Evolutionary conservation across 1,140 invertebrate species (phyloP), one percentile per base, ranked within the genome.

Genomic region (Zaprionus camerounensis): DNA sequence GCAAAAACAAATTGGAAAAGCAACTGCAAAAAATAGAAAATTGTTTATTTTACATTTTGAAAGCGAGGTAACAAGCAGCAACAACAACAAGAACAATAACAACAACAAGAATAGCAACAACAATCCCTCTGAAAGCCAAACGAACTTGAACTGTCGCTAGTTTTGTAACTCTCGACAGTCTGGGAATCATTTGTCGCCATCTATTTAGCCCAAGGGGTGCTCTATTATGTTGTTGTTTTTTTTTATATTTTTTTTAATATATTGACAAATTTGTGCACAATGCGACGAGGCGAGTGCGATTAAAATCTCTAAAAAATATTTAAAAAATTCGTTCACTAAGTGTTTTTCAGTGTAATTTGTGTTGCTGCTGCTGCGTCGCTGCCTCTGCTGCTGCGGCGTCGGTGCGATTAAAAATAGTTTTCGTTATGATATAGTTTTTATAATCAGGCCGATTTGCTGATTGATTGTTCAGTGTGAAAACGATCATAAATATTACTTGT

Each of bases 401-500:
- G 41, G 22, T 28, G 15, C 44, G 20, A 74, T 77, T 80, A 81
- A 78, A 84, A 84, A 87, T 88, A 84, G 73, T 84, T 81, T 51
- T 59, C 41, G 36, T 53, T 49, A 64, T 61, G 63, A 49, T 87
- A 67, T 74, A 69, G 59, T 77, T 66, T 66, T 70, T 53, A 51
- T 59, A 77, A 68, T n/a, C 49, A 46, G 75, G 5, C 49, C 75
- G 75, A 77, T 81, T 76, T 71, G 84, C 63, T 88, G 84, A 88
- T 88, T 90, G 84, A 88, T 88, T 84, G 67, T 56, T 71, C 68
- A 73, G 78, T 81, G 84, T 84, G 85, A 81, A 76, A 88, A 81
- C 76, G 58, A 73, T 76, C 73, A 87, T 87, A 84, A 88, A 88
- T 88, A 77, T 61, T 20, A 41, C 41, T 36, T 15, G 53, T 26